These are phyloP conservation scores for Dolichomitus sp. DNA, from an alignment of 2,888 invertebrate genomes.

Conservation along the genomic window DNA sequence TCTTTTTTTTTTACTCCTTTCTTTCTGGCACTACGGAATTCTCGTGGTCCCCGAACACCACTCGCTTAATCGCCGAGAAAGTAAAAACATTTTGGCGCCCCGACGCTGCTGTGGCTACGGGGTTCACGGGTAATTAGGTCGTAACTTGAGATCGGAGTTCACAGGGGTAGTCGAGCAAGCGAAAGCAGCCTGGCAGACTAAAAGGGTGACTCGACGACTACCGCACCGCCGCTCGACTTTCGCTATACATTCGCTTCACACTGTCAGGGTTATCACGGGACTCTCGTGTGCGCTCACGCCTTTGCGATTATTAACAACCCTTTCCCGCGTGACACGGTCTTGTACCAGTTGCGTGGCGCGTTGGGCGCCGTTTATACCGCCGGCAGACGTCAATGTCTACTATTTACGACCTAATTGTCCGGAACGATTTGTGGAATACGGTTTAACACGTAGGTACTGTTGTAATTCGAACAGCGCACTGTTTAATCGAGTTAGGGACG, in stretches of 20 bases:
- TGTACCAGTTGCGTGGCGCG: background rate
- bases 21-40: background rate
- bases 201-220: constrained; percentile 28
- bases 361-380: constrained; percentile 11
- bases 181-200: constrained; percentile 20
- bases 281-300: constrained; percentile 21
- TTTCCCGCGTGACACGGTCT: constrained; percentile 9
- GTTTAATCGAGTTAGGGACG: background rate
- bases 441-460: constrained; percentile 25
- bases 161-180: constrained; percentile 10
- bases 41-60: background rate
- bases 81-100: constrained; percentile 41
- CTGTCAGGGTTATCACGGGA: constrained; percentile 36
- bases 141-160: constrained; percentile 52
- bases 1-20: background rate
- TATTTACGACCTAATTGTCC: constrained; percentile 50
- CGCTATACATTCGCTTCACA: constrained; percentile 20
- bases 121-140: constrained; percentile 49
- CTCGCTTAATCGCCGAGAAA: constrained; percentile 27
- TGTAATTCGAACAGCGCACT: background rate
- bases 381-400: constrained; percentile 23
- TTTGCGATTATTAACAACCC: constrained; percentile 48
- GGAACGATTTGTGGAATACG: constrained; percentile 48
- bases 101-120: background rate
- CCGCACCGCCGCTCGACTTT: background rate